Evolutionary conservation across 2,113 vertebrate species (phyloP).

Genomic region (Syngnathus scovelli): DNA sequence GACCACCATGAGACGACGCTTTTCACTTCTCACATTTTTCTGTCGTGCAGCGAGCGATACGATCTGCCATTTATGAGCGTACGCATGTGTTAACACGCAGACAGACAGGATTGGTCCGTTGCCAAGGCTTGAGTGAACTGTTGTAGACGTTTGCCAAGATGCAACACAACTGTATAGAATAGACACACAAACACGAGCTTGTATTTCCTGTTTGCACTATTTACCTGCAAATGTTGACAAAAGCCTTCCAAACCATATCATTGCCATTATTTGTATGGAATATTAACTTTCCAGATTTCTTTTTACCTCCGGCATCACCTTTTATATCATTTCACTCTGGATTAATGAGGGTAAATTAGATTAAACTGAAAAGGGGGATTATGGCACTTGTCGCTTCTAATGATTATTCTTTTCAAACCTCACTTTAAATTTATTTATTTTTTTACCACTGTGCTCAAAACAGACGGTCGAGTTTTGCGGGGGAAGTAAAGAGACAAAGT

Average conservation of each 20-base stretch:
- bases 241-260: too few species aligned
- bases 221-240: neutral
- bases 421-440: conserved; percentile 10
- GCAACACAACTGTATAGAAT: neutral
- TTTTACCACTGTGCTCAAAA: conserved; percentile 45
- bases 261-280: neutral
- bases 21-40: neutral
- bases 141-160: conserved; percentile 7
- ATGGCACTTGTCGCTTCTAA: conserved; percentile 16
- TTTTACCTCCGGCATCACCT: conserved; percentile 15
- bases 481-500: conserved; percentile 39
- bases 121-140: conserved; percentile 20
- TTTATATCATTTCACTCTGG: conserved; percentile 27
- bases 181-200: neutral
- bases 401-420: conserved; percentile 15
- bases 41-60: neutral
- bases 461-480: conserved; percentile 44
- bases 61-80: neutral
- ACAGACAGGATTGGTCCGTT: conserved; percentile 20
- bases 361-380: conserved; percentile 22
- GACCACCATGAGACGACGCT: neutral
- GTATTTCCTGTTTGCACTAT: neutral
- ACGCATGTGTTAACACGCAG: neutral
- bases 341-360: conserved; percentile 38
- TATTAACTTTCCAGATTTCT: too few species aligned